A percentile compares a stretch with the other conserved stretches of the same genome.
Conservation (phyloP, 2,797 vertebrate genomes). For the Hapalemur alaotrensis region DNA sequence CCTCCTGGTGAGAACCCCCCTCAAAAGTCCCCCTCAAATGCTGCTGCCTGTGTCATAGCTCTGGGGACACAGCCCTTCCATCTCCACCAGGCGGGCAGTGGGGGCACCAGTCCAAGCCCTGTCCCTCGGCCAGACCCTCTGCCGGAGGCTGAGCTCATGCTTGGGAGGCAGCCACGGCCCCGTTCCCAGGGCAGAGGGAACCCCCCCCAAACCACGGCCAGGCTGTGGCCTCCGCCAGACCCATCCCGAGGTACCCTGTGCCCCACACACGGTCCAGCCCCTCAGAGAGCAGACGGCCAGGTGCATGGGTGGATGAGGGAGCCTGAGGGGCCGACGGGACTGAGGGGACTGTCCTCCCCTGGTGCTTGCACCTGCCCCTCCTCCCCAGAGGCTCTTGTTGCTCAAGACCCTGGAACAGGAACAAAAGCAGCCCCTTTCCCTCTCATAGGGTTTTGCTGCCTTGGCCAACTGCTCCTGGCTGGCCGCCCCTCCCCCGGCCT, state of each 20-base stretch:
- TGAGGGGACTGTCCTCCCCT: rapidly evolving
- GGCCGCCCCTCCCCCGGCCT: neutral
- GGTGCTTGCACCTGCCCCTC: too few relatives aligned
- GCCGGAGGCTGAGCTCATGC: constrained; percentile 63
- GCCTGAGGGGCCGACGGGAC: rapidly evolving
- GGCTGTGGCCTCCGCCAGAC: neutral
- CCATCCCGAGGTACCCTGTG: neutral
- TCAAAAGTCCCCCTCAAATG: rapidly evolving
- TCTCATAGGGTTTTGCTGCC: neutral
- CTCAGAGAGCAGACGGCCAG: neutral
- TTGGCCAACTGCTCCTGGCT: neutral
- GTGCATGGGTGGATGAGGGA: rapidly evolving
- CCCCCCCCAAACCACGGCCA: rapidly evolving
- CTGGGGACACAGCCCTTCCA: neutral
- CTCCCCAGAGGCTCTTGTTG: neutral
- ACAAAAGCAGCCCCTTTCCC: neutral
- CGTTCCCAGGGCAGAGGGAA: neutral
- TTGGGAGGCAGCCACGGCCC: constrained; percentile 57
- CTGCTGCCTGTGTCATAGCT: neutral
- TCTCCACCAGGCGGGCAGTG: neutral
- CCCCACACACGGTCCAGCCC: neutral
- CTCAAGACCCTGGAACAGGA: neutral
- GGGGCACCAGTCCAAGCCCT: neutral
- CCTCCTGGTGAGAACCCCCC: neutral
- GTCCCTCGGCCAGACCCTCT: constrained; percentile 39